Percentiles rank a stretch among this genome's conserved stretches.
phyloP scores from a whole-genome alignment of 2,888 invertebrate species.

The Phlogophora meticulosa region DNA sequence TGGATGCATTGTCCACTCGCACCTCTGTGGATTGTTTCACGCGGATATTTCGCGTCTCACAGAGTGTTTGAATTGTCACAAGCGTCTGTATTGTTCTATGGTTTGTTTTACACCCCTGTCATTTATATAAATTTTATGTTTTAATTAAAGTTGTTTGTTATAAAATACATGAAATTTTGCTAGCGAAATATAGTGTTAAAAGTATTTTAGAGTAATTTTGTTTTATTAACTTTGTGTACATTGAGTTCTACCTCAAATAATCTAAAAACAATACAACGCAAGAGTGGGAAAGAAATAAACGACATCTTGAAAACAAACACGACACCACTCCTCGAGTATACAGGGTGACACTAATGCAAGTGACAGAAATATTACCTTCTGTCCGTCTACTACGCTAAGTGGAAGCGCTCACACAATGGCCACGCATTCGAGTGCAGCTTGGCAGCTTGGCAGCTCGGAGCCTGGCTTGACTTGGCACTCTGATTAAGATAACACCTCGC shows the following conservation, averaged over 20 bases:
- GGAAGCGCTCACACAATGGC: conserved; percentile 80
- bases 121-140: conserved; percentile 21
- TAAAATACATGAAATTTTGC: too few relatives aligned
- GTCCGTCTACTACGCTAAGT: conserved; percentile 74
- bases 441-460: conserved; percentile 65
- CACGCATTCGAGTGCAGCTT: conserved; percentile 68
- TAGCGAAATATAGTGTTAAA: neutral
- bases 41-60: conserved; percentile 50
- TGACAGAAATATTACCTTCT: conserved; percentile 81
- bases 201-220: neutral
- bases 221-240: too few relatives aligned
- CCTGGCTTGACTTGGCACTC: conserved; percentile 73
- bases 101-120: conserved; percentile 13
- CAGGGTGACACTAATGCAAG: conserved; percentile 75
- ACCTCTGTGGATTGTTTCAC: conserved; percentile 52
- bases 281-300: neutral
- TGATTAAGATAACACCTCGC: conserved; percentile 86
- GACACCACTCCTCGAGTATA: conserved; percentile 12
- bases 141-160: neutral
- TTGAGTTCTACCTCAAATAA: neutral
- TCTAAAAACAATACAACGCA: neutral
- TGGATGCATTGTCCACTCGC: conserved; percentile 52
- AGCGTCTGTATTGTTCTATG: conserved; percentile 40
- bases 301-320: conserved; percentile 8
- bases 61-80: conserved; percentile 57